These are phyloP conservation scores for Lasius fuliginosus DNA, from an alignment of 2,888 invertebrate genomes.

Conservation along the genomic window DNA sequence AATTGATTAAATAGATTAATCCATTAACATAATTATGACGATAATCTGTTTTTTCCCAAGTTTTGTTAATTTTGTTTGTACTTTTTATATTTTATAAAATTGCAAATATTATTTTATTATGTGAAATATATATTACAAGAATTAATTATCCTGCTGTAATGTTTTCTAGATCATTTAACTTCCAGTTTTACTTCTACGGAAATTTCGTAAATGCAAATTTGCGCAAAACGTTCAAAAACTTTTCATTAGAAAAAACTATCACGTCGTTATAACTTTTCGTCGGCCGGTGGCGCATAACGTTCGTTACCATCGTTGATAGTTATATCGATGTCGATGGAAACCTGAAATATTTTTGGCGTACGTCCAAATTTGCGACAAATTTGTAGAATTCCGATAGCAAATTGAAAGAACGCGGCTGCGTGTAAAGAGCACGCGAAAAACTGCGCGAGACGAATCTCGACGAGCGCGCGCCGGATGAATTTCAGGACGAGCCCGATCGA, in stretches of 20 bases:
- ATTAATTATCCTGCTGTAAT: constrained; percentile 14
- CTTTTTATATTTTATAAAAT: not conserved
- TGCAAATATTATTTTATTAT: not conserved
- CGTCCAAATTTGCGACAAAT: constrained; percentile 30
- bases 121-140: not conserved
- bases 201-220: constrained; percentile 20
- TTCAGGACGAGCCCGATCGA: not conserved
- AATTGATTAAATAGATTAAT: not conserved
- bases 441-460: constrained; percentile 1
- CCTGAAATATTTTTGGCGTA: constrained; percentile 21
- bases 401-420: constrained; percentile 38
- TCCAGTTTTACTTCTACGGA: not conserved
- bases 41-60: not conserved
- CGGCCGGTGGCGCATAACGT: not conserved
- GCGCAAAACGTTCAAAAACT: constrained; percentile 7
- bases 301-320: constrained; percentile 22
- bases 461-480: not conserved
- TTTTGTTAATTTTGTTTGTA: not conserved
- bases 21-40: not conserved
- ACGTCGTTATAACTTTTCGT: constrained; percentile 39
- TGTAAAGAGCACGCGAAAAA: constrained; percentile 29
- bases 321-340: constrained; percentile 6
- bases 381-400: constrained; percentile 10
- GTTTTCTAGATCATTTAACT: not conserved
- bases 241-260: constrained; percentile 19